Evolutionary conservation across 2,888 invertebrate genomes (phyloP).

Genomic region (Cryptocephalus moraei): DNA sequence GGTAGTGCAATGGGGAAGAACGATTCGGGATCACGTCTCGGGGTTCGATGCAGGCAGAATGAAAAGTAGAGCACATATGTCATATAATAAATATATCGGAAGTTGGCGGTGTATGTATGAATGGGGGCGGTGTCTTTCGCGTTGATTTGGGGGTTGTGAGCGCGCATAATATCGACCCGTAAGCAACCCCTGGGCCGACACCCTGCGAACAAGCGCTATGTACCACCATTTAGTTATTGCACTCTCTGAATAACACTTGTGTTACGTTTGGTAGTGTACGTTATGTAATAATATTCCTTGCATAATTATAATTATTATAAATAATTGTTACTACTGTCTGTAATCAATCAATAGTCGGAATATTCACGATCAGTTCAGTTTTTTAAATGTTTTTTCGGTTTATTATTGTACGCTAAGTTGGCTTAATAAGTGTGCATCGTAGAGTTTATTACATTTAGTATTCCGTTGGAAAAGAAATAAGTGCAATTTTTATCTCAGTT

Average conservation of each 20-base stretch:
- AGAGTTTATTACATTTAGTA: conserved; percentile 32
- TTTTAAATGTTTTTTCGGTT: conserved; percentile 35
- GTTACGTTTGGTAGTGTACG: conserved; percentile 52
- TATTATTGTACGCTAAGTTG: conserved; percentile 36
- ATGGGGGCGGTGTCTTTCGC: conserved; percentile 15
- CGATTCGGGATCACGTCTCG: too few relatives aligned
- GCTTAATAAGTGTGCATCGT: conserved; percentile 36
- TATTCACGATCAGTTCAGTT: conserved; percentile 36
- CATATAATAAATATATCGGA: neutral
- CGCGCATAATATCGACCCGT: conserved; percentile 38
- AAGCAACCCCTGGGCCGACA: conserved; percentile 40
- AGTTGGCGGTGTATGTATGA: neutral
- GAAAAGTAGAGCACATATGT: neutral
- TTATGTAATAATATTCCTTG: conserved; percentile 45
- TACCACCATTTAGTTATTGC: conserved; percentile 52
- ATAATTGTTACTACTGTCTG: conserved; percentile 41
- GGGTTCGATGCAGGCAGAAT: neutral
- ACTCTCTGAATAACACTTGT: conserved; percentile 52
- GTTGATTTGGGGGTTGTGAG: conserved; percentile 28
- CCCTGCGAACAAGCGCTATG: conserved; percentile 40
- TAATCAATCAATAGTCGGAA: conserved; percentile 39
- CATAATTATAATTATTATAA: conserved; percentile 41
- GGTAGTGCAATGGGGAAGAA: too few relatives aligned
- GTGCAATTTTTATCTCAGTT: conserved; percentile 29
- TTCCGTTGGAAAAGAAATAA: conserved; percentile 32